Conservation (phyloP, 2,797 vertebrate species). For the Kryptolebias ocellatus region DNA sequence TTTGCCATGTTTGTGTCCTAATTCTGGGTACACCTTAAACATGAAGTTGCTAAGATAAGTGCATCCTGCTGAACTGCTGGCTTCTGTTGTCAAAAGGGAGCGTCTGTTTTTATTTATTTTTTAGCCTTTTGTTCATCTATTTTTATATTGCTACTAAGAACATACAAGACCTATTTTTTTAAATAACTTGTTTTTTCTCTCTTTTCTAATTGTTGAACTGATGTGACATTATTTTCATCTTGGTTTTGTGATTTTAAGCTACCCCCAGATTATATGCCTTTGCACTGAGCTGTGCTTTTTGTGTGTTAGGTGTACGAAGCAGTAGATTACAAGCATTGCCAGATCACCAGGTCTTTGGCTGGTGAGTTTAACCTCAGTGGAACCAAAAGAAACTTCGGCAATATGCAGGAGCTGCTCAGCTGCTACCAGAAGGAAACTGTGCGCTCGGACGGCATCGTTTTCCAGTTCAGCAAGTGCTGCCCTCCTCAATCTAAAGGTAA, state of each 20-base stretch:
- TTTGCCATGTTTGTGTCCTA: too few relatives aligned
- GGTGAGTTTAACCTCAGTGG: conserved; percentile 94
- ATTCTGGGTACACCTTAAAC: too few relatives aligned
- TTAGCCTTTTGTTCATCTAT: too few relatives aligned
- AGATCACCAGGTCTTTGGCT: conserved; percentile 87
- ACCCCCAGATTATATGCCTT: background rate
- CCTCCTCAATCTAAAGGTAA: conserved; percentile 93
- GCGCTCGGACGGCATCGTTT: conserved; percentile 92
- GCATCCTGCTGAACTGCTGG: too few relatives aligned
- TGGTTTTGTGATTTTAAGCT: background rate
- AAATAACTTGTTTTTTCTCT: background rate
- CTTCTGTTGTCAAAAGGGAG: too few relatives aligned
- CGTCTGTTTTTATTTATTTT: too few relatives aligned
- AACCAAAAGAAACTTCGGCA: conserved; percentile 91
- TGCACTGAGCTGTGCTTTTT: conserved; percentile 16
- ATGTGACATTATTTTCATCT: background rate
- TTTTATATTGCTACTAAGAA: too few relatives aligned
- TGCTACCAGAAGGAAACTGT: conserved; percentile 98
- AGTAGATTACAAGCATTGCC: conserved; percentile 93
- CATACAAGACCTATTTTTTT: too few relatives aligned
- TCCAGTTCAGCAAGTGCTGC: conserved; percentile 94
- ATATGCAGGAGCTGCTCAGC: conserved; percentile 90
- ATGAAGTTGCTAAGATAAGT: too few relatives aligned
- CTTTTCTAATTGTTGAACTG: background rate
- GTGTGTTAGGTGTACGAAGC: conserved; percentile 72